These are phyloP conservation scores for Pempheris klunzingeri DNA, from an alignment of 2,797 vertebrate species.

Conservation along the genomic window DNA sequence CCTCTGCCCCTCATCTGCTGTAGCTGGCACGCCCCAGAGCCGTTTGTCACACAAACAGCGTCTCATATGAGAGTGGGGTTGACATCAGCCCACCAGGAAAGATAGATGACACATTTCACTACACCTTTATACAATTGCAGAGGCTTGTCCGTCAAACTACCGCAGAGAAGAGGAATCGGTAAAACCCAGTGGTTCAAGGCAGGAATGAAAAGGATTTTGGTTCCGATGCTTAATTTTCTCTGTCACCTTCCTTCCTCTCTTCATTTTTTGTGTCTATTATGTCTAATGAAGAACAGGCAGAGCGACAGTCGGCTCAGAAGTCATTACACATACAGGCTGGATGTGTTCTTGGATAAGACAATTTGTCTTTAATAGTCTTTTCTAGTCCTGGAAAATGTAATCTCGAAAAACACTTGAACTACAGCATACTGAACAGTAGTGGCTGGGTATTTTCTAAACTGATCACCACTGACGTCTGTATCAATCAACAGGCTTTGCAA, in stretches of 20 bases:
- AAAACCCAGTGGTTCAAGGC: conserved; percentile 33
- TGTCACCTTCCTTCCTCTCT: conserved; percentile 12
- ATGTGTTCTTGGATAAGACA: conserved; percentile 34
- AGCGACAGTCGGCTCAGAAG: conserved; percentile 22
- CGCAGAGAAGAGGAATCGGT: conserved; percentile 21
- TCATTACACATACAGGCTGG: conserved; percentile 20
- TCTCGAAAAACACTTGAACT: conserved; percentile 16
- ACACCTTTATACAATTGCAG: conserved; percentile 48
- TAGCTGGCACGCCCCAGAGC: conserved; percentile 54
- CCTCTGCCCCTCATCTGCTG: conserved; percentile 56
- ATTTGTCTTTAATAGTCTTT: conserved; percentile 40
- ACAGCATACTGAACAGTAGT: not conserved
- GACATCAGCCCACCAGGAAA: conserved; percentile 64
- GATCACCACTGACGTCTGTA: conserved; percentile 1
- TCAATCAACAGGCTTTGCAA: conserved; percentile 15
- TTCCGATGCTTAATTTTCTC: conserved; percentile 8
- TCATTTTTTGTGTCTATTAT: conserved; percentile 6
- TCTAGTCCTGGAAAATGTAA: conserved; percentile 21
- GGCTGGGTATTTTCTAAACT: conserved; percentile 4
- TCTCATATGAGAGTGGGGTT: conserved; percentile 54
- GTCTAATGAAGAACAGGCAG: conserved; percentile 6
- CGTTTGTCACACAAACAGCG: conserved; percentile 69
- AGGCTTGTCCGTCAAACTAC: conserved; percentile 51
- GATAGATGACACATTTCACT: conserved; percentile 61
- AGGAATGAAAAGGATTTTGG: conserved; percentile 16